A percentile compares a stretch with the other conserved stretches of the same genome.
Evolutionary conservation across 2,888 invertebrate genomes (phyloP).

Genomic region (Polymixis lichenea): DNA sequence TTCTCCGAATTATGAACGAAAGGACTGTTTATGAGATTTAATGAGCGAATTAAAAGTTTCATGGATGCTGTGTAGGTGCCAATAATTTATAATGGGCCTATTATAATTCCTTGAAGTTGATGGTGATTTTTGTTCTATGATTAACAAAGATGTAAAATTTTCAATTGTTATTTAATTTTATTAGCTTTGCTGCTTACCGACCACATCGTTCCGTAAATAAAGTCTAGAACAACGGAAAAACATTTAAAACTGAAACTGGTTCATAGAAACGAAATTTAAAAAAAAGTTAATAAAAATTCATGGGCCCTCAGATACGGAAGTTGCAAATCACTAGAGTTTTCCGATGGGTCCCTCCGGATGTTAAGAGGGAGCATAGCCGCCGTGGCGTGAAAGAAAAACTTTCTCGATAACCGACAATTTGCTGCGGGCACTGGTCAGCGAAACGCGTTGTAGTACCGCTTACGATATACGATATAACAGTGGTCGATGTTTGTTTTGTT

Average conservation of each 20-base stretch:
- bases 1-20: slow-evolving; percentile 24
- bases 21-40: slow-evolving; percentile 33
- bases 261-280: slow-evolving; percentile 19
- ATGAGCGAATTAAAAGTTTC: slow-evolving; percentile 31
- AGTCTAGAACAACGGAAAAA: neutral
- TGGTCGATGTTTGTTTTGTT: slow-evolving; percentile 27
- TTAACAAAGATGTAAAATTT: neutral
- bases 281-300: slow-evolving; percentile 53
- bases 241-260: slow-evolving; percentile 14
- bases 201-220: neutral
- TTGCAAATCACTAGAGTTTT: slow-evolving; percentile 83
- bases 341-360: slow-evolving; percentile 80
- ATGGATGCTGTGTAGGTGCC: neutral
- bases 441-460: slow-evolving; percentile 25
- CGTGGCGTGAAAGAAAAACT: slow-evolving; percentile 51
- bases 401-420: slow-evolving; percentile 61
- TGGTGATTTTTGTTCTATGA: neutral
- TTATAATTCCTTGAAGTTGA: neutral
- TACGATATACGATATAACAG: slow-evolving; percentile 26
- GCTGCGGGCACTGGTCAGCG: slow-evolving; percentile 49
- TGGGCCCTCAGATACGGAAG: slow-evolving; percentile 77
- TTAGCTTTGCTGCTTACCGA: neutral
- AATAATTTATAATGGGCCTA: slow-evolving; percentile 11
- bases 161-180: neutral
- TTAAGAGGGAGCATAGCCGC: slow-evolving; percentile 77